These are phyloP conservation scores for Apamea monoglypha DNA, from an alignment of 2,888 invertebrate genomes.

Conservation along the genomic window DNA sequence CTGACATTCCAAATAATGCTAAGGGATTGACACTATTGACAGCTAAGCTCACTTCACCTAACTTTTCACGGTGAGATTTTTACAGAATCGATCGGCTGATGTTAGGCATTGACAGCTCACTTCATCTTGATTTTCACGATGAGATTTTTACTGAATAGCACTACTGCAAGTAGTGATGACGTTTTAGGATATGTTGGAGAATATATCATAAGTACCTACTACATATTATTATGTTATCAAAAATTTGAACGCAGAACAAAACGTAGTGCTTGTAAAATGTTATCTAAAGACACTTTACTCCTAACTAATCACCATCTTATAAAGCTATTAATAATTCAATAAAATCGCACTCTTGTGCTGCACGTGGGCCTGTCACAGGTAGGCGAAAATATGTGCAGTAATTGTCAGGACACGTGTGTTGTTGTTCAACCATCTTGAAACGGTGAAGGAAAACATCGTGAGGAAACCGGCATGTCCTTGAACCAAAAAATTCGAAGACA, in stretches of 20 bases:
- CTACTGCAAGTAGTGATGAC: neutral
- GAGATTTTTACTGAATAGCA: too few relatives aligned
- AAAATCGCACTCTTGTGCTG: neutral
- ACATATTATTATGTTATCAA: neutral
- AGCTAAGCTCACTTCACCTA: too few relatives aligned
- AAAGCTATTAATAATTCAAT: neutral
- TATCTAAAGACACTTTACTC: neutral
- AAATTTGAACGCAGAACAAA: neutral
- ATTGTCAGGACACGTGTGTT: neutral
- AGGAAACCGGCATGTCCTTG: too few relatives aligned
- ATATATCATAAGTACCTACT: too few relatives aligned
- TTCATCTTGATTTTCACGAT: neutral
- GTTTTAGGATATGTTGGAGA: neutral
- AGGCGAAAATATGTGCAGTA: neutral
- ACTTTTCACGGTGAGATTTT: too few relatives aligned
- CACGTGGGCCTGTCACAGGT: conserved; percentile 11
- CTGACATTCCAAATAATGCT: too few relatives aligned
- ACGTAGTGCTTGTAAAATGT: neutral
- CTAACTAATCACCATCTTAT: conserved; percentile 1
- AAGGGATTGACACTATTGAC: too few relatives aligned
- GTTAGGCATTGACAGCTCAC: neutral
- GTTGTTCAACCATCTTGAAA: neutral
- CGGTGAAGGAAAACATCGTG: too few relatives aligned
- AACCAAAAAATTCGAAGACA: too few relatives aligned
- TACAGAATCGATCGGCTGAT: too few relatives aligned